phyloP scores from a whole-genome alignment of 2,113 vertebrate species.

The Pseudorectes ferrugineus region DNA sequence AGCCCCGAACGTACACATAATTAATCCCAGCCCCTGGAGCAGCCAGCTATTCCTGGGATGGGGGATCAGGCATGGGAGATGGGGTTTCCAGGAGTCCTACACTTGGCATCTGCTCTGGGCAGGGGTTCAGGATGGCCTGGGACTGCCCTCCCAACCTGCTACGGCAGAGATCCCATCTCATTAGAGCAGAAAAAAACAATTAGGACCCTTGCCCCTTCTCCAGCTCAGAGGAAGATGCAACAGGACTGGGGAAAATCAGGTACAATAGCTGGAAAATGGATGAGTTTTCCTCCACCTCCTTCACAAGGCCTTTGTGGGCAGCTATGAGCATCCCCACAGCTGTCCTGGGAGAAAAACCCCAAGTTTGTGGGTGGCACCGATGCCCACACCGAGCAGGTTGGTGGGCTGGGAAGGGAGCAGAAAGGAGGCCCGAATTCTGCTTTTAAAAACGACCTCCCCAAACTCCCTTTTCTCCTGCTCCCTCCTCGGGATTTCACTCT shows the following conservation, averaged over 20 bases:
- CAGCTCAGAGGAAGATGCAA: neutral
- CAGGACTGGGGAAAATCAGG: neutral
- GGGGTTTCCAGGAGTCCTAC: neutral
- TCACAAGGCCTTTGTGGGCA: neutral
- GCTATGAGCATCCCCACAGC: neutral
- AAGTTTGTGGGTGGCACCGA: neutral
- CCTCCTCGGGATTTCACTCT: neutral
- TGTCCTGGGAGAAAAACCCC: neutral
- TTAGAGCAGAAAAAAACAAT: neutral
- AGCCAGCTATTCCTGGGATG: neutral
- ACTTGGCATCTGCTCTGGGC: neutral
- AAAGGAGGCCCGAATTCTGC: neutral
- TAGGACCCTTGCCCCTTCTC: neutral
- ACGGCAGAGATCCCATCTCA: neutral
- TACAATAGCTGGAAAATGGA: neutral
- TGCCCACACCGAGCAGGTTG: neutral
- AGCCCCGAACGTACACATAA: neutral
- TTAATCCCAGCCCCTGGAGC: conserved; percentile 15
- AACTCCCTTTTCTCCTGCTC: neutral
- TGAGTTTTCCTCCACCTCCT: neutral
- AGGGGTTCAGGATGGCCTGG: neutral
- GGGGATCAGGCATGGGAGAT: neutral
- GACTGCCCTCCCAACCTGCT: neutral
- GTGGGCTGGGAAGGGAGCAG: neutral
- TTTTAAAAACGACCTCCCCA: neutral